Evolutionary conservation across 2,113 vertebrate genomes (phyloP), one percentile per base, ranked within the genome.

Genomic region (Empidonax alnorum): DNA sequence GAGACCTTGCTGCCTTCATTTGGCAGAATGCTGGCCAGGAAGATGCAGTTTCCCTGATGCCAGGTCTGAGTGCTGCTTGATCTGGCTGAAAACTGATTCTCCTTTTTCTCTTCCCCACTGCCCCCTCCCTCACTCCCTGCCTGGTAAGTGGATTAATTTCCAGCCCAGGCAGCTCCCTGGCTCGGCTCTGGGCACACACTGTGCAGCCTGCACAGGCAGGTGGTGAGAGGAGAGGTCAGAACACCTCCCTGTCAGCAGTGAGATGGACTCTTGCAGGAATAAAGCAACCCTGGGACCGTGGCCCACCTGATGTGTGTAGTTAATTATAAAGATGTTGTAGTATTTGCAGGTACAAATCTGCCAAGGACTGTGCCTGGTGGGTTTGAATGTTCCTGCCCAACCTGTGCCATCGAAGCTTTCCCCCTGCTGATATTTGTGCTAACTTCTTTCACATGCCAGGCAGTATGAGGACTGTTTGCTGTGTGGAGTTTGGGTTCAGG

Each of bases 131-230:
- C 14, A 2, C 52, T 79, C 50, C 41, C 46, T 74, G 73, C 67
- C 75, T 59, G 72, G 8, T 85, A 65, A 90, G 35, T 66, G 88
- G 79, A 89, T 94, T 93, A 66, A 92, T 86, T 91, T 88, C 66
- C 88, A 94, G 59, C 72, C 58, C 27, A 4, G 12, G 87, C 84
- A 83, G 67, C 41, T 90, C 44, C 58, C 61, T 82, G 84, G 41
- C 81, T 93, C 61, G 21, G 68, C 65, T 87, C 63, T 90, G 19
- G 2, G 61, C 19, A 6, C 72, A 37, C 17, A 1, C 35, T n/a
- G 44, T 46, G 56, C 77, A 67, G 7, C 33, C 69, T 82, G 50
- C 25, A 35, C 16, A 28, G 71, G 61, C 73, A 35, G 44, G 13
- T 73, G 72, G 27, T 47, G 74, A 71, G 31, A 31, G 27, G 69